phyloP scores from a whole-genome alignment of 2,797 vertebrate genomes.

The Enteromius unitaeniatus region DNA sequence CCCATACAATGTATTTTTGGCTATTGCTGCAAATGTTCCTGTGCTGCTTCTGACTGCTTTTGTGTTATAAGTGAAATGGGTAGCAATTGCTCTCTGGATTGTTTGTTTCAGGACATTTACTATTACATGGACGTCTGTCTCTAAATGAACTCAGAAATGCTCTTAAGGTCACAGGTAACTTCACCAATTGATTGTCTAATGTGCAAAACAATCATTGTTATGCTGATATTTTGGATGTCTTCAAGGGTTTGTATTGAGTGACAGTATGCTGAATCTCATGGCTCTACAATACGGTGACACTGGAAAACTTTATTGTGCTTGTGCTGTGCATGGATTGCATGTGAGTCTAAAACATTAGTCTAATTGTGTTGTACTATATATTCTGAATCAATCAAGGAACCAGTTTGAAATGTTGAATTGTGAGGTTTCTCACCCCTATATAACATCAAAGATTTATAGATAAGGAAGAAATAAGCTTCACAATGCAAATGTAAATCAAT shows the following conservation, averaged over 20 bases:
- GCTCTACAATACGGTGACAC: slow-evolving; percentile 78
- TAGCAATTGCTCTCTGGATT: not conserved
- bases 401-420: not conserved
- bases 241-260: slow-evolving; percentile 38
- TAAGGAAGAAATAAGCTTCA: no score
- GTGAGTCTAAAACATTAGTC: slow-evolving; percentile 70
- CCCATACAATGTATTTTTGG: no score
- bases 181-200: not conserved
- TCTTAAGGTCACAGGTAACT: slow-evolving; percentile 38
- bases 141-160: slow-evolving; percentile 45
- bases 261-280: slow-evolving; percentile 73
- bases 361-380: not conserved
- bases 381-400: not conserved
- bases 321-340: slow-evolving; percentile 81
- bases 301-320: slow-evolving; percentile 84
- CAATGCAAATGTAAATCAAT: not conserved
- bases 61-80: not conserved
- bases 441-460: not conserved
- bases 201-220: not conserved
- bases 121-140: slow-evolving; percentile 26
- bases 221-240: not conserved
- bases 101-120: slow-evolving; percentile 43
- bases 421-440: not conserved
- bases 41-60: no score
- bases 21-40: no score